Evolutionary conservation across 2,797 vertebrate genomes (phyloP).

Genomic region (Morelia viridis): DNA sequence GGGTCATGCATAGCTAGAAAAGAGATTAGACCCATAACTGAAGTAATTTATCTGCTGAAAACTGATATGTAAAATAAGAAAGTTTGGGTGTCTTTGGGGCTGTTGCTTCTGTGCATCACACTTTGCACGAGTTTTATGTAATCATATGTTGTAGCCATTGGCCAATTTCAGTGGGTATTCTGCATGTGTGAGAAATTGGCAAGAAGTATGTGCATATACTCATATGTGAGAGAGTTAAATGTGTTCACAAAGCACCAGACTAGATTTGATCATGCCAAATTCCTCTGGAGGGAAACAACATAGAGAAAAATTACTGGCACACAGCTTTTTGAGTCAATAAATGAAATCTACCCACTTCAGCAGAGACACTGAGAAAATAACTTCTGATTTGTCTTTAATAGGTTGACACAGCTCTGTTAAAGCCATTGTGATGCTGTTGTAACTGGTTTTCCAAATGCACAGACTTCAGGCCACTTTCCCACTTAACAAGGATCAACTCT

Average conservation of each 20-base stretch:
- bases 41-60: background rate
- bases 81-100: background rate
- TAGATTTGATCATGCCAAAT: conserved; percentile 62
- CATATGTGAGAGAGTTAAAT: conserved; percentile 30
- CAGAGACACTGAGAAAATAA: conserved; percentile 59
- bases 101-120: background rate
- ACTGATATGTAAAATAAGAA: background rate
- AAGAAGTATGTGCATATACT: conserved; percentile 18
- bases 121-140: background rate
- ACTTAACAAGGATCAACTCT: conserved; percentile 51
- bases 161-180: conserved; percentile 12
- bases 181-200: conserved; percentile 40
- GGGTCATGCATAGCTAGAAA: background rate
- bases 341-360: conserved; percentile 64
- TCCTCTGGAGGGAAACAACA: conserved; percentile 53
- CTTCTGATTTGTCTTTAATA: conserved; percentile 67
- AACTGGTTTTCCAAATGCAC: conserved; percentile 62
- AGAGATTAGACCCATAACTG: background rate
- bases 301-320: conserved; percentile 58
- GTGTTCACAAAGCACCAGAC: conserved; percentile 46
- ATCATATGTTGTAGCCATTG: background rate
- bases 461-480: conserved; percentile 63
- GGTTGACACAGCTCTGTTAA: conserved; percentile 68
- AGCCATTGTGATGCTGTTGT: conserved; percentile 66
- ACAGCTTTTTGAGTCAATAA: conserved; percentile 62